phyloP scores from a whole-genome alignment of 2,888 invertebrate genomes.

The Metallyticus violacea region DNA sequence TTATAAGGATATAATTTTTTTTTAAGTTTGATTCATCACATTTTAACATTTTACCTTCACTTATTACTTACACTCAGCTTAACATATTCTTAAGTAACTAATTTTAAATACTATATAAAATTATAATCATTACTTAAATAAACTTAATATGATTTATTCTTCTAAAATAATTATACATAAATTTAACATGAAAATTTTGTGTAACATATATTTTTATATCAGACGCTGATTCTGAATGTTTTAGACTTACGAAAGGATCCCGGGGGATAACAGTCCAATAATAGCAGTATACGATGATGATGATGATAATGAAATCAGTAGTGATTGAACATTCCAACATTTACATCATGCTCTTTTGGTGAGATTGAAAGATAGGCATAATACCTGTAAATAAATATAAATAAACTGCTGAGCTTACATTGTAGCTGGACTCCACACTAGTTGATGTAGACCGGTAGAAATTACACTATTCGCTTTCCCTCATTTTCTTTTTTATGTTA shows the following conservation, averaged over 20 bases:
- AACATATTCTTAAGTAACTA: neutral
- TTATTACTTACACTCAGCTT: neutral
- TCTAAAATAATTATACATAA: neutral
- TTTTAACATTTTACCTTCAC: neutral
- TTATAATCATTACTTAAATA: neutral
- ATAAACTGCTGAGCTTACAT: neutral
- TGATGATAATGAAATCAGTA: slow-evolving; percentile 3
- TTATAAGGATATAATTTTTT: neutral
- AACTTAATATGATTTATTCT: neutral
- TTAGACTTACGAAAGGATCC: slow-evolving; percentile 27
- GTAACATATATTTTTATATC: neutral
- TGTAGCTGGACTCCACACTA: slow-evolving; percentile 11
- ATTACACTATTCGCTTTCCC: neutral
- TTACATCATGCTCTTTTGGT: slow-evolving; percentile 6
- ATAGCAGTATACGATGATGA: slow-evolving; percentile 10
- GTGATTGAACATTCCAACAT: neutral
- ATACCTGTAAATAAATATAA: neutral
- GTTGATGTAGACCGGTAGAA: neutral
- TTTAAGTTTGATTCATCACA: neutral
- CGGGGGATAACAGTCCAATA: slow-evolving; percentile 23
- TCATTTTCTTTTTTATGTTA: neutral
- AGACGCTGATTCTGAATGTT: slow-evolving; percentile 17
- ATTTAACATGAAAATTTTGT: neutral
- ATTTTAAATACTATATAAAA: neutral
- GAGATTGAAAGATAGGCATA: slow-evolving; percentile 2